Evolutionary conservation across 2,797 vertebrate species (phyloP), one percentile per base, ranked within the genome.

Genomic region (Neopelma chrysocephalum): DNA sequence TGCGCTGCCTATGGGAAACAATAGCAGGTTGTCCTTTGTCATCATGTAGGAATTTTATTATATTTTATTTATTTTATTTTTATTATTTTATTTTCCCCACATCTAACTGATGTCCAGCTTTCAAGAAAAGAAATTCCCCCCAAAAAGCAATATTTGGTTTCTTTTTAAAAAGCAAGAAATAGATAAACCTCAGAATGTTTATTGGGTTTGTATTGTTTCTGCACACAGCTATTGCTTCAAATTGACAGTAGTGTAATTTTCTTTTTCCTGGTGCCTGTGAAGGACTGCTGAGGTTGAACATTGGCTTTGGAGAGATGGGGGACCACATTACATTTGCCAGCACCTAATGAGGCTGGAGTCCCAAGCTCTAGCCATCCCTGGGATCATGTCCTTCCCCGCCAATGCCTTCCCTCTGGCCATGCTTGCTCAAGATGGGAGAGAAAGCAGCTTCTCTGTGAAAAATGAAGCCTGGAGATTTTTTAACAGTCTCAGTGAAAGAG

Each of bases 321-420:
- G 38, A 40, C 43, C 23, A 18, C 6, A 0, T 11, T 8, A 38
- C 20, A 7, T 43, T 60, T 48, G 18, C 15, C 23, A 29, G 38
- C 7, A 10, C 32, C 6, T 29, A 38, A 32, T 1, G 0, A 45
- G 34, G 31, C 32, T 38, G 26, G 22, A 60, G 5, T 4, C 12
- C 64, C 54, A 4, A 1, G 14, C 3, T 61, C n/a, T 57, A 66
- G 45, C 6, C n/a, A 4, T 15, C 17, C 15, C 31, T 22, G 8
- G 4, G 36, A 56, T 36, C 43, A 6, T 2, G 2, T 34, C 13
- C 51, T 66, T 61, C 5, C 3, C 18, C 5, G 3, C 0, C 1
- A 0, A 45, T 53, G 29, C 19, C 51, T 47, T 23, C 14, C 6
- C 7, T 60, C n/a, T 2, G 5, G 58, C 50, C 26, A 4, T 3